Base-by-base conservation (phyloP, 2,113 vertebrate species). In the Ceyx margarethae region DNA sequence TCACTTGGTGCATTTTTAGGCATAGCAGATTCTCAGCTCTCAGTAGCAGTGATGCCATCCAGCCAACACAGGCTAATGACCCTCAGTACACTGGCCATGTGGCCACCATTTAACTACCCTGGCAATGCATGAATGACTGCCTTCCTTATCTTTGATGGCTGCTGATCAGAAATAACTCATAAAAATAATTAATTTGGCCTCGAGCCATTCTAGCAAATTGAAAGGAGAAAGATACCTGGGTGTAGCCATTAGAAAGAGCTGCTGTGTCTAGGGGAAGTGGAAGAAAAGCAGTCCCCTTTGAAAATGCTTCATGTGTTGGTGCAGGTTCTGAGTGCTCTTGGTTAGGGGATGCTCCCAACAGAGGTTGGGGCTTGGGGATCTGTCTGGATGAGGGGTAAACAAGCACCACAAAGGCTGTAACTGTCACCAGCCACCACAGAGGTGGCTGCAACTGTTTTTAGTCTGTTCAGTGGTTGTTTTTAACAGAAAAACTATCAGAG, bases 1-100 rank as follows among this genome's bases (percentile, higher is more conserved):
- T 45, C 54, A 45, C 65, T 92, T 79, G 28, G 43, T 91, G 35
- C 64, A 71, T 60, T 92, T 94, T 92, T 75, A 92, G 57, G 75
- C 53, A 80, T 19, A 81, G 69, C 86, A 81, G 80, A 11, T 37
- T 87, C 69, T 85, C 46, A 94, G 86, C 42, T 73, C 29, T 73
- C 54, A 23, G 46, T 35, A 69, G 58, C 90, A 92, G 67, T 81
- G 0, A 81, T 48, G 58, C 69, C 23, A 95, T 84, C 40, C n/a
- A 85, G 83, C 46, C 78, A 92, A 81, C 31, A 57, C 81, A 85
- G 45, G 50, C 19, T 56, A 94, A 5, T 3, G 12, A 92, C 62
- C 37, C 74, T 82, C 35, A 82, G n/a, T 65, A 69, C 73, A 48
- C 0, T 78, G 71, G 76, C 58, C 89, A 90, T 46, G 48, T 1